These are phyloP conservation scores for human DNA, from an alignment of 2,113 vertebrate genomes.

Conservation along the genomic window DNA sequence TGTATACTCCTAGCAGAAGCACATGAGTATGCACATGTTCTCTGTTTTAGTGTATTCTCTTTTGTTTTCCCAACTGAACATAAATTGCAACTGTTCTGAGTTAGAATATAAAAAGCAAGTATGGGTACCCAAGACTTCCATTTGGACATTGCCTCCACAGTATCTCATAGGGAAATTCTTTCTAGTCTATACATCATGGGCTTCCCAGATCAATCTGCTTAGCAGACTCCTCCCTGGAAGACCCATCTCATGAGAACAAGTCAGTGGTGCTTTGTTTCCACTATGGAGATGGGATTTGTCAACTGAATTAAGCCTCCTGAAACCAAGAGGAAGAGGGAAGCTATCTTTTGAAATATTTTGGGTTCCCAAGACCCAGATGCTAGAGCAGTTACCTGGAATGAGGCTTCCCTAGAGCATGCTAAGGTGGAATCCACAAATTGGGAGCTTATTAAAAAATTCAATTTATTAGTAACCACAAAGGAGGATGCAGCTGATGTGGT, in stretches of 20 bases:
- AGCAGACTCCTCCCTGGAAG: background rate
- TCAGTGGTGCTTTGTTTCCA: background rate
- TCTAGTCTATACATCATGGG: background rate
- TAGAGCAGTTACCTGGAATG: background rate
- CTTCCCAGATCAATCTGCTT: background rate
- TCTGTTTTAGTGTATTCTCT: background rate
- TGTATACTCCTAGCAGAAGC: background rate
- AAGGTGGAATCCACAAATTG: background rate
- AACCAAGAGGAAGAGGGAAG: background rate
- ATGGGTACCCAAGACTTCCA: background rate
- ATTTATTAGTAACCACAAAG: background rate
- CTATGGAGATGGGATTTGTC: background rate
- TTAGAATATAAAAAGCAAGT: background rate
- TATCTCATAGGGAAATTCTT: background rate
- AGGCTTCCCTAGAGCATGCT: background rate
- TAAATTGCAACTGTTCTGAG: conserved; percentile 35
- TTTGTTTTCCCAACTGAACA: background rate
- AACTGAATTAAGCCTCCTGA: background rate
- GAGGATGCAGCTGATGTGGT: background rate
- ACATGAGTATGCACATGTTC: background rate
- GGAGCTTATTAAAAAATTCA: background rate
- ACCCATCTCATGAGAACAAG: background rate
- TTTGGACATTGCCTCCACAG: background rate
- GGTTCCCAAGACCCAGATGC: background rate
- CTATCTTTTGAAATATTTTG: background rate